These are phyloP conservation scores for Cheilosia scutellata DNA, from an alignment of 2,888 invertebrate species.

Conservation along the genomic window DNA sequence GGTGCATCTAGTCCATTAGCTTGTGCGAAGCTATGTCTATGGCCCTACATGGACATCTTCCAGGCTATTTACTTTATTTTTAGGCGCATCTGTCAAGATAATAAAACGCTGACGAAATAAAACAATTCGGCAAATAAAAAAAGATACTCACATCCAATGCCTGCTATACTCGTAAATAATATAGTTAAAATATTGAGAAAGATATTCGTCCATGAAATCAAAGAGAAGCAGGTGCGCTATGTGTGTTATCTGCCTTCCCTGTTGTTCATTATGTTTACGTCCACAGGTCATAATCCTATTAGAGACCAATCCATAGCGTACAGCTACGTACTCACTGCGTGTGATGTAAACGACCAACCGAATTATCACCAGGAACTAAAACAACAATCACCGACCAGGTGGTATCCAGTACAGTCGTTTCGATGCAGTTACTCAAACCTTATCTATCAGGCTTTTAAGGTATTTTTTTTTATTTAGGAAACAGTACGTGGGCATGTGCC, in stretches of 20 bases:
- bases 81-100: too few relatives aligned
- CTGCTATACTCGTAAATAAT: too few relatives aligned
- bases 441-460: not conserved
- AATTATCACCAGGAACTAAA: conserved; percentile 13
- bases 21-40: too few relatives aligned
- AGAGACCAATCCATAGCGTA: not conserved
- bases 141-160: too few relatives aligned
- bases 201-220: not conserved
- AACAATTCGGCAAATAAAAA: too few relatives aligned
- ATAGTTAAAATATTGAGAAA: not conserved
- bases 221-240: not conserved
- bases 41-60: too few relatives aligned
- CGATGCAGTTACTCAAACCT: conserved; percentile 4
- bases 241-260: not conserved
- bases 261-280: not conserved
- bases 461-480: too few relatives aligned
- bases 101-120: too few relatives aligned
- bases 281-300: conserved; percentile 16
- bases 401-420: not conserved
- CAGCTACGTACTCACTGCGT: not conserved
- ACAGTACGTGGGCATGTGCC: too few relatives aligned
- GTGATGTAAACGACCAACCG: not conserved
- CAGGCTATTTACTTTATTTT: too few relatives aligned
- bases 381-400: not conserved
- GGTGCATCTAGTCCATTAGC: too few relatives aligned